Evolutionary conservation across 2,888 invertebrate species (phyloP).

Genomic region (Himalopsyche kuldschensis): DNA sequence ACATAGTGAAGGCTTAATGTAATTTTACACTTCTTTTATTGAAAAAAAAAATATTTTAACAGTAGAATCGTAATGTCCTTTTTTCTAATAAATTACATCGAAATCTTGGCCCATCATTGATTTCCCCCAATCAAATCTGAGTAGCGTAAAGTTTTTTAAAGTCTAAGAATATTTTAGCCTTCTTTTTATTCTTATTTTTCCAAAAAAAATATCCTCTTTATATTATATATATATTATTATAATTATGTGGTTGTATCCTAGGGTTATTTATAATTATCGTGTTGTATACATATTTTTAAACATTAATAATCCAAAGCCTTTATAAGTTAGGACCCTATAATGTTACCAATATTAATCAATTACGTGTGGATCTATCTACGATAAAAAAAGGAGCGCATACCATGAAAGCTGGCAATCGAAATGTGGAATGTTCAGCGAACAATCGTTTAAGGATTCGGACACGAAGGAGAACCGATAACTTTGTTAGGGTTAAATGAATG

Average conservation of each 20-base stretch:
- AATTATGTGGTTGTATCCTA: slow-evolving; percentile 36
- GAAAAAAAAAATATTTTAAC: not conserved
- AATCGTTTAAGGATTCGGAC: not conserved
- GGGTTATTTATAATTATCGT: slow-evolving; percentile 27
- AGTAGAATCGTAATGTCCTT: not conserved
- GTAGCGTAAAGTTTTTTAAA: not conserved
- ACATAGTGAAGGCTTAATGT: slow-evolving; percentile 1
- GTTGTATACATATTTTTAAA: slow-evolving; percentile 21
- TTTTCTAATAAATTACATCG: not conserved
- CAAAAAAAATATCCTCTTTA: not conserved
- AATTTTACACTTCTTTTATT: not conserved
- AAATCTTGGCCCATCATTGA: not conserved
- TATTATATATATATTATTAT: slow-evolving; percentile 5
- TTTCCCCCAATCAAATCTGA: not conserved
- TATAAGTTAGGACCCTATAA: slow-evolving; percentile 35
- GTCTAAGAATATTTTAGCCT: not conserved
- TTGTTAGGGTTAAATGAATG: not conserved
- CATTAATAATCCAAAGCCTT: slow-evolving; percentile 39
- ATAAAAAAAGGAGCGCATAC: not conserved
- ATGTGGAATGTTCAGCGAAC: not conserved
- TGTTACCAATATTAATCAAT: slow-evolving; percentile 33
- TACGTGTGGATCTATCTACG: slow-evolving; percentile 2
- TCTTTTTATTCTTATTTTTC: not conserved
- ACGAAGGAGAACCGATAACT: not conserved
- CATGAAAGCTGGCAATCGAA: not conserved